phyloP scores from a whole-genome alignment of 2,888 invertebrate species.

The Tridacna gigas region DNA sequence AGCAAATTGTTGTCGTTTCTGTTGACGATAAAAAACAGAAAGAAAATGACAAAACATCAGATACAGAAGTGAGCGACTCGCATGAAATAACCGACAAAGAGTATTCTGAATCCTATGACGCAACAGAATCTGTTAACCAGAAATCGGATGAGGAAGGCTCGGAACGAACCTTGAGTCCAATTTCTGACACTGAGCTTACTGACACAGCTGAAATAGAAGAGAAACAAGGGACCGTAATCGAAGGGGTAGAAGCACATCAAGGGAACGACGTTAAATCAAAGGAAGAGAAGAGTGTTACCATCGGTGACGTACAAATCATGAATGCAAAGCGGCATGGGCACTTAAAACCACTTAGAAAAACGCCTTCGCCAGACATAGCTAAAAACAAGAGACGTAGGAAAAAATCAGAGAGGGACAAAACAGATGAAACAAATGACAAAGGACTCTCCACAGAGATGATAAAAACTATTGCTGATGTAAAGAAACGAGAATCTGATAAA shows the following conservation, averaged over 20 bases:
- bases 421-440: background rate
- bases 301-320: conserved; percentile 24
- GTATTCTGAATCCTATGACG: conserved; percentile 28
- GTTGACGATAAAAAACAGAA: conserved; percentile 30
- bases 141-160: conserved; percentile 13
- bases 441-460: background rate
- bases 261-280: background rate
- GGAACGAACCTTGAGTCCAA: conserved; percentile 26
- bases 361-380: conserved; percentile 33
- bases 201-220: background rate
- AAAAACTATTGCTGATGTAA: background rate
- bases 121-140: conserved; percentile 4
- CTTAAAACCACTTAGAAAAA: conserved; percentile 33
- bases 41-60: background rate
- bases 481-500: background rate
- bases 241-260: background rate
- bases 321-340: conserved; percentile 26
- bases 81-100: conserved; percentile 26
- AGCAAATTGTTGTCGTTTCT: conserved; percentile 65
- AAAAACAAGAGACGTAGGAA: conserved; percentile 7
- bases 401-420: background rate
- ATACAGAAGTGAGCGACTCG: conserved; percentile 29
- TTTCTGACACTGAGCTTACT: conserved; percentile 10
- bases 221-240: background rate
- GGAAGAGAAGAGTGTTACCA: conserved; percentile 20